A percentile compares a stretch with the other conserved stretches of the same genome.
Evolutionary conservation across 2,888 invertebrate genomes (phyloP).

Genomic region (Metacarcinus magister): DNA sequence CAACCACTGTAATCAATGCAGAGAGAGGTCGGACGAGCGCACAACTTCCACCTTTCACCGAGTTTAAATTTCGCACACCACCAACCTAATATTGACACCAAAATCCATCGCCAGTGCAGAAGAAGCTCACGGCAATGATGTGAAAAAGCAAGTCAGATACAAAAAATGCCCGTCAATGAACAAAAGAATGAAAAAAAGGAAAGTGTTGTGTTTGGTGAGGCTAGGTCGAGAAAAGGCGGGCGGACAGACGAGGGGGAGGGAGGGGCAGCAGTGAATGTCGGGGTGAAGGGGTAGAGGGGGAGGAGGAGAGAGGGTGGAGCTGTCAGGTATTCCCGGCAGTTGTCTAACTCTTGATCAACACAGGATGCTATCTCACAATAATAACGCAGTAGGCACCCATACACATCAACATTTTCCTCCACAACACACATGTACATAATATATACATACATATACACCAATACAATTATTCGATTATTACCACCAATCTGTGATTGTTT

Average conservation of each 20-base stretch:
- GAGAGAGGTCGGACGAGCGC: conserved; percentile 38
- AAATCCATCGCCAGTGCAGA: neutral
- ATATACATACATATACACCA: neutral
- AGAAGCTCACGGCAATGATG: neutral
- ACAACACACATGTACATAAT: neutral
- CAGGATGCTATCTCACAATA: neutral
- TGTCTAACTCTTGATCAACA: conserved; percentile 29
- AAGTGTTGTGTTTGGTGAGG: neutral
- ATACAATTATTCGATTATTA: neutral
- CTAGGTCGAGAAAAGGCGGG: neutral
- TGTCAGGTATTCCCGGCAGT: neutral
- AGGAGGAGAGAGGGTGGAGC: conserved; percentile 26
- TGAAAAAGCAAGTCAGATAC: neutral
- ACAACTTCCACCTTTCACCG: neutral
- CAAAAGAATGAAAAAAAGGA: neutral
- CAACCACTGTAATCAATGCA: conserved; percentile 39
- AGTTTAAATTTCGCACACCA: conserved; percentile 23
- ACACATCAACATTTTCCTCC: neutral
- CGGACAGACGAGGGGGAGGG: neutral
- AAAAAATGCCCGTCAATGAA: neutral
- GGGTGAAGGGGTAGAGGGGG: neutral
- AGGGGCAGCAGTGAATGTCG: neutral
- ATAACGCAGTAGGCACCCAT: neutral
- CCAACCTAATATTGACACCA: neutral
- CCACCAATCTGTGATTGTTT: neutral